A percentile compares a stretch with the other conserved stretches of the same genome.
Conservation (phyloP, 2,797 vertebrate species). For the Pteronotus mesoamericanus region DNA sequence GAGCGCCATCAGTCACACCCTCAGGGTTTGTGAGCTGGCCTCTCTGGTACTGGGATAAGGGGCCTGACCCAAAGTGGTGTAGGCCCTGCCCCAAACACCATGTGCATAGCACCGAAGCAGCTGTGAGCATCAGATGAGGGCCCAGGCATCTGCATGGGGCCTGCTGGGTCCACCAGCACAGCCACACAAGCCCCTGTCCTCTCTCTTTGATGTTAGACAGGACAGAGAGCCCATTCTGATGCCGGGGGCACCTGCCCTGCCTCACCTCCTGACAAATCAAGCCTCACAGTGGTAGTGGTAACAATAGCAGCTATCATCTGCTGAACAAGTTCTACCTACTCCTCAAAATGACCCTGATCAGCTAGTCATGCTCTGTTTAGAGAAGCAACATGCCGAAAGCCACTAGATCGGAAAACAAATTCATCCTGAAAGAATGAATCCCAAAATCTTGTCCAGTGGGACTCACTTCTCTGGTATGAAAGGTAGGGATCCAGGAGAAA, state of each 20-base stretch:
- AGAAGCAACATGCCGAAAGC: not conserved
- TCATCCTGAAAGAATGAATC: not conserved
- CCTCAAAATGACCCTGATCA: not conserved
- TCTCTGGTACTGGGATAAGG: not conserved
- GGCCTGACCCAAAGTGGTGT: not conserved
- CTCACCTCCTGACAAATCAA: not conserved
- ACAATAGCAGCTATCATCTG: not conserved
- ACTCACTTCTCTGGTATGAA: not conserved
- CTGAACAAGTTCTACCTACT: not conserved
- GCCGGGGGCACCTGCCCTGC: not conserved
- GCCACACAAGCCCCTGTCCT: not conserved
- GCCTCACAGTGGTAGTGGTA: not conserved
- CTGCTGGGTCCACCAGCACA: not conserved
- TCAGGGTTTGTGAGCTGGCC: not conserved
- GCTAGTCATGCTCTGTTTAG: not conserved
- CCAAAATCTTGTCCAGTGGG: not conserved
- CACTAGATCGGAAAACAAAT: not conserved
- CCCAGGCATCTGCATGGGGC: not conserved
- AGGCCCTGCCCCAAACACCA: not conserved
- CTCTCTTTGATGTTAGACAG: not conserved
- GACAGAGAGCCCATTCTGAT: not conserved
- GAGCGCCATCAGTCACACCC: not conserved
- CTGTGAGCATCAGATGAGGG: not conserved
- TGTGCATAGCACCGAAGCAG: not conserved
- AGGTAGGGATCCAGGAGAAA: not conserved